A percentile compares a stretch with the other conserved stretches of the same genome.
phyloP scores from a whole-genome alignment of 2,113 vertebrate genomes.

The Rallus limicola region DNA sequence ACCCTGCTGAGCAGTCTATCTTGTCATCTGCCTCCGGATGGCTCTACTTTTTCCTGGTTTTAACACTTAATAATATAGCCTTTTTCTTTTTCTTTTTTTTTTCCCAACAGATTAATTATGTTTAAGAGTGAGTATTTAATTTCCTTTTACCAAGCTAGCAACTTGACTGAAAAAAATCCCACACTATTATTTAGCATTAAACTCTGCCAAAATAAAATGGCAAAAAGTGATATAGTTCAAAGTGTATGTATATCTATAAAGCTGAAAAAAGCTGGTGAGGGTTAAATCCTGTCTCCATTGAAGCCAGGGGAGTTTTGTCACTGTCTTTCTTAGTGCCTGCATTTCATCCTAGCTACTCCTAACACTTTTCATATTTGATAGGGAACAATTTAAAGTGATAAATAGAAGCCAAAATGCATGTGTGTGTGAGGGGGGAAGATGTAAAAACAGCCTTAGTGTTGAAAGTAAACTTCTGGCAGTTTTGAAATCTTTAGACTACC shows the following conservation, averaged over 20 bases:
- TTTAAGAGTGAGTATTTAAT: not conserved
- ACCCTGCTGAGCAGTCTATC: not conserved
- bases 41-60: not conserved
- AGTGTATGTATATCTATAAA: not conserved
- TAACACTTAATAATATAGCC: not conserved
- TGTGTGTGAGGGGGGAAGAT: not conserved
- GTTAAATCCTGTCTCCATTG: not conserved
- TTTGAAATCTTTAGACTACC: not conserved
- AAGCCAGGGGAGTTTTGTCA: slow-evolving; percentile 24
- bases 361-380: slow-evolving; percentile 17
- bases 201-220: not conserved
- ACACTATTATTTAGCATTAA: not conserved
- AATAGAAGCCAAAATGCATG: not conserved
- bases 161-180: not conserved
- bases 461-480: not conserved
- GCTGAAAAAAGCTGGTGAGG: not conserved
- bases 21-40: not conserved
- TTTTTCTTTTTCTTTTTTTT: not conserved
- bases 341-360: slow-evolving; percentile 38
- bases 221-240: not conserved
- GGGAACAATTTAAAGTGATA: slow-evolving; percentile 37
- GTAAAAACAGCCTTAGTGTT: not conserved
- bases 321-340: slow-evolving; percentile 9
- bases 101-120: not conserved
- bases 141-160: not conserved